Evolutionary conservation across 2,113 vertebrate species (phyloP), one percentile per base, ranked within the genome.

Genomic region (Misgurnus anguillicaudatus): DNA sequence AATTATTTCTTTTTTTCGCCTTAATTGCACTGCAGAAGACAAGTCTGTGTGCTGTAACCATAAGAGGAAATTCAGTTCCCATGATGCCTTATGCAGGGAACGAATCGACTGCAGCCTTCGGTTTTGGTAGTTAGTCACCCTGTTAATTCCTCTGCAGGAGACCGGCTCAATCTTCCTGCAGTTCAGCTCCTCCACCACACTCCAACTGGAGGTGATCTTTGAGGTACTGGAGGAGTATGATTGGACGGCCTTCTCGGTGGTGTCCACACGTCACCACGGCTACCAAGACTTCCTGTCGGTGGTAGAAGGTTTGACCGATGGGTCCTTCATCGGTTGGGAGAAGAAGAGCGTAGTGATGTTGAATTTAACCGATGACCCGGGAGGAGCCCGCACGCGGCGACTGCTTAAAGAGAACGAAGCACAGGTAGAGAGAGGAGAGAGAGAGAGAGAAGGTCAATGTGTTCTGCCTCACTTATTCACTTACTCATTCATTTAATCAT

Each of bases 171-270:
- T 96, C 78, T 97, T 97, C 90, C 94, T 97, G 60, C 97, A 98
- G 91, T 90, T 98, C 87, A 96, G 96, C 86, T 95, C 95, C 4
- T 97, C 97, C 64, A 97, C 97, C 0, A 92, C 96, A 73, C 96
- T 97, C 82, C 97, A 98, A 73, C 88, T 98, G 3, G 95, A 94
- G 87, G 97, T 97, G 81, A 97, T 98, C 89, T 97, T 98, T 42
- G 96, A 98, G 91, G 95, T 98, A 87, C 90, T 98, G 88, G 97
- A 98, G 87, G 96, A 98, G 83, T 98, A 98, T 2, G 97, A 98
- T 73, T 98, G 97, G 97, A 98, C 97, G 0, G 83, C 95, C 74
- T 98, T 98, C 80, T 96, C 95, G 0, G 94, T 97, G 24, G 93
- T 98, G 87, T 95, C 93, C 85, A 98, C 97, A 0, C 94, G 95